Conservation (phyloP, 2,888 invertebrate species). For the Drosophila mettleri region DNA sequence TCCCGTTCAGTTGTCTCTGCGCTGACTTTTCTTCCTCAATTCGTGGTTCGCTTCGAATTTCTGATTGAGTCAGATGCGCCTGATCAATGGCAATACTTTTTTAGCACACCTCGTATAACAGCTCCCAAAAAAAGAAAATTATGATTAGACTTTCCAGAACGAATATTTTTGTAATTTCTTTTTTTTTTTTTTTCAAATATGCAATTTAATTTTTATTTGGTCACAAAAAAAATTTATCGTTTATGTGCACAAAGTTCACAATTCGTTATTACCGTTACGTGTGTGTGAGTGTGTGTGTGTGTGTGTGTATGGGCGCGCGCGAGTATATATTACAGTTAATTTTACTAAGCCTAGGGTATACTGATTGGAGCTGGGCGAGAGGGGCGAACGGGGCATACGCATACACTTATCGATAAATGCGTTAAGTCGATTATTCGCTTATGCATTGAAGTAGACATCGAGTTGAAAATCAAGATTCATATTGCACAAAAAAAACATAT, state of each 20-base stretch:
- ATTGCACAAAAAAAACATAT: constrained; percentile 65
- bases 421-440: constrained; percentile 18
- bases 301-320: constrained; percentile 1
- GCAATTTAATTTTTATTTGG: constrained; percentile 50
- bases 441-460: constrained; percentile 2
- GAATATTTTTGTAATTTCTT: background rate
- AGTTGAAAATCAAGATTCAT: constrained; percentile 13
- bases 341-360: constrained; percentile 64
- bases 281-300: constrained; percentile 8
- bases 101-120: too few relatives aligned
- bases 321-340: constrained; percentile 70
- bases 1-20: too few relatives aligned
- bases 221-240: constrained; percentile 51
- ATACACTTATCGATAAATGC: constrained; percentile 23
- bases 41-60: too few relatives aligned
- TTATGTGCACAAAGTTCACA: constrained; percentile 52
- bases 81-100: too few relatives aligned
- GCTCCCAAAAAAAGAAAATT: background rate
- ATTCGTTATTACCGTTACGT: constrained; percentile 28
- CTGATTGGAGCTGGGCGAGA: constrained; percentile 29
- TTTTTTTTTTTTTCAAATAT: constrained; percentile 42
- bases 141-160: background rate
- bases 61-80: too few relatives aligned
- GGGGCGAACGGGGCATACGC: background rate
- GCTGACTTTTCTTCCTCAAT: too few relatives aligned